These are phyloP conservation scores for Zaprionus lachaisei DNA, from an alignment of 1,140 invertebrate species.

Conservation along the genomic window DNA sequence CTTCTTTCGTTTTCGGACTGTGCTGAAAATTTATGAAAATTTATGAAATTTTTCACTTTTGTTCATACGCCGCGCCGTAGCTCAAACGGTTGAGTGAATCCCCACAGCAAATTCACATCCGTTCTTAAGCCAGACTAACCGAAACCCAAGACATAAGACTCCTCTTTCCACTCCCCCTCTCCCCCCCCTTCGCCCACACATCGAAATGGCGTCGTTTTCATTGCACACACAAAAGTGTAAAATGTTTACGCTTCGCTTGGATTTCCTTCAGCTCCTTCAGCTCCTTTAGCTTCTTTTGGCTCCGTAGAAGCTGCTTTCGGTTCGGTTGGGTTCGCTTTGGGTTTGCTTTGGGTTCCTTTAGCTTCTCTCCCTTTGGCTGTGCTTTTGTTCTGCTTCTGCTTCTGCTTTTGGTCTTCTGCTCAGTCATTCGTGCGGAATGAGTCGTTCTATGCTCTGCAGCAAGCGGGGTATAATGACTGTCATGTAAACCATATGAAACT, in stretches of 20 bases:
- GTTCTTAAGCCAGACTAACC: slow-evolving; percentile 17
- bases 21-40: slow-evolving; percentile 22
- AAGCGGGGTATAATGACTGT: slow-evolving; percentile 23
- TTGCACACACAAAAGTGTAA: slow-evolving; percentile 80
- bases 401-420: slow-evolving; percentile 7
- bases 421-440: slow-evolving; percentile 72
- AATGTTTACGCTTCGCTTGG: slow-evolving; percentile 77
- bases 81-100: slow-evolving; percentile 56
- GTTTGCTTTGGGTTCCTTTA: slow-evolving; percentile 15
- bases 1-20: background rate
- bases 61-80: slow-evolving; percentile 23
- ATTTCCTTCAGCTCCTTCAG: slow-evolving; percentile 53
- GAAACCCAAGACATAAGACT: background rate
- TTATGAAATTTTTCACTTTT: slow-evolving; percentile 30
- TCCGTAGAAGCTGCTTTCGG: slow-evolving; percentile 20
- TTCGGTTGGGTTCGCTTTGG: slow-evolving; percentile 15
- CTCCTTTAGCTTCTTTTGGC: slow-evolving; percentile 13
- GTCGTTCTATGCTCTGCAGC: slow-evolving; percentile 64
- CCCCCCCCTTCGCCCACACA: slow-evolving; percentile 12
- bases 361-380: background rate
- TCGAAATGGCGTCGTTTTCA: slow-evolving; percentile 75
- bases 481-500: background rate
- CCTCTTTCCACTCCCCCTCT: background rate
- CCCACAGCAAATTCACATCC: slow-evolving; percentile 47
- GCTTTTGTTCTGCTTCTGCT: slow-evolving; percentile 14